Base-by-base conservation (phyloP, 2,113 vertebrate species). In the Mobula birostris region DNA sequence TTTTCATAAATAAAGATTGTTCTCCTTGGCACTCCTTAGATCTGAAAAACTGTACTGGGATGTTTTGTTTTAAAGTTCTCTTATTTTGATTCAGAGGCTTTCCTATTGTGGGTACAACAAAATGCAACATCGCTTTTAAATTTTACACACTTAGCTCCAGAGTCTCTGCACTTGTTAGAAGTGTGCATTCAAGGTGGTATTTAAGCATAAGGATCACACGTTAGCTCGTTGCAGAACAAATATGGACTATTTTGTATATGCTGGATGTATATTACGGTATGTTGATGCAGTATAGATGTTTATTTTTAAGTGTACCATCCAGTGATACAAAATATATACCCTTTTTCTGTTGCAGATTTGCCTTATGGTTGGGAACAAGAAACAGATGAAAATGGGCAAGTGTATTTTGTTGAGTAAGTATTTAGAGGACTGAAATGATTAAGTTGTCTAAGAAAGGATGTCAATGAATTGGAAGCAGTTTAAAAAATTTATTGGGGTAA, bases 341-440 rank as follows among this genome's bases (percentile, higher is more conserved):
- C 94, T 94, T 29, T 58, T 95, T 94, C 32, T 8, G 17, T 94
- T 96, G 99, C 56, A 94, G 99, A 98, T 96, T 95, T 99, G 94
- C 99, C 99, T 0, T 99, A 99, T 83, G 99, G 99, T 70, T 99
- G 99, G 99, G 98, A 99, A 94, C 98, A 99, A 96, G 98, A 99
- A 96, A 98, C 97, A 0, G 98, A 99, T 96, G 98, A 98, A 95
- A 99, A 98, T 0, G 99, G 99, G 91, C 98, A 99, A 95, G 96
- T 98, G 24, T 97, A 98, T 97, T 99, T 99, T 96, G 98, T 99
- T 8, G 99, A 99, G 99, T 99, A 97, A 98, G 99, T 99, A 85
- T 95, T 5, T 29, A 74, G 12, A 93, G 1, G 8, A 56, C 17
- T 93, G 32, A 74, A 70, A 17, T 12, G 32, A 36, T 74, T 24